These are phyloP conservation scores for Phalanger gymnotis DNA, from an alignment of 2,797 vertebrate genomes.

Conservation along the genomic window DNA sequence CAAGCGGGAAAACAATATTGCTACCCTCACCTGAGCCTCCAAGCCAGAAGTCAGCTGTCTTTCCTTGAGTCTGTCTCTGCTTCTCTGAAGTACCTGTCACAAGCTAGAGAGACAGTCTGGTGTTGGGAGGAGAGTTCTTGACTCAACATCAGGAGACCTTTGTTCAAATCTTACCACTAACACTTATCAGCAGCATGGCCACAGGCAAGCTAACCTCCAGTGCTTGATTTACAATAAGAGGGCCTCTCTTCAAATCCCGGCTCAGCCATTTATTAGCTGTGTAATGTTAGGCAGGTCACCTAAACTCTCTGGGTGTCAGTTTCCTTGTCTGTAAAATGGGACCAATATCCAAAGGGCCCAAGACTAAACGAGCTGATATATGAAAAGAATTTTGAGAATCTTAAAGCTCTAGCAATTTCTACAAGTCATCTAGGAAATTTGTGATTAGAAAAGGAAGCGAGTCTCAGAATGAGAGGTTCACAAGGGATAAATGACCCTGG, in stretches of 20 bases:
- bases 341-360: background rate
- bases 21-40: background rate
- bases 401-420: background rate
- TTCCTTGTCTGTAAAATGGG: background rate
- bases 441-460: background rate
- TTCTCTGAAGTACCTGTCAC: background rate
- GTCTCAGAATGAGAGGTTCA: background rate
- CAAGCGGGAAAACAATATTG: background rate
- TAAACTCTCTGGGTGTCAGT: background rate
- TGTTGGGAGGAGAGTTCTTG: background rate
- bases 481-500: background rate
- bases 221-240: background rate
- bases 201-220: background rate
- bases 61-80: background rate
- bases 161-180: background rate
- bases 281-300: background rate
- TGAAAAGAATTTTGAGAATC: background rate
- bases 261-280: background rate
- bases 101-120: background rate
- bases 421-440: background rate
- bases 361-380: background rate
- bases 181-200: background rate
- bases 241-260: background rate
- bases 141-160: background rate
- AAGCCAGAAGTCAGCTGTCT: background rate